These are phyloP conservation scores for Amblyraja radiata DNA, from an alignment of 2,797 vertebrate genomes.

Conservation along the genomic window DNA sequence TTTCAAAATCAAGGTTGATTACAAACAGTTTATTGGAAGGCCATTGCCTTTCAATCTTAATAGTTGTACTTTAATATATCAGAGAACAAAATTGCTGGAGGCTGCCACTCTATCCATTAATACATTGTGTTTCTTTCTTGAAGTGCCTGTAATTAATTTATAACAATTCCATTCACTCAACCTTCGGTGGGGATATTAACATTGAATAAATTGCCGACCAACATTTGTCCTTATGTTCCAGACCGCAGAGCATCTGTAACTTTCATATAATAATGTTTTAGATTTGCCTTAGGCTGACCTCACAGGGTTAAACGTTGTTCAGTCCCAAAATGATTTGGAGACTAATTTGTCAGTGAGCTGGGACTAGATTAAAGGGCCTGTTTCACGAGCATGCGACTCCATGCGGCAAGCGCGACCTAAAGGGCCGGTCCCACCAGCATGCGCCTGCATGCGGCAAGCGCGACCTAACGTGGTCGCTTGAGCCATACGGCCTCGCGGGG, in stretches of 20 bases:
- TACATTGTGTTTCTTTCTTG: not conserved
- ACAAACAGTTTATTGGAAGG: not conserved
- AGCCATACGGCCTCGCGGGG: too few species aligned
- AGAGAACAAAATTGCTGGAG: not conserved
- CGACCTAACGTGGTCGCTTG: too few species aligned
- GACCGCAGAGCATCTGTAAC: not conserved
- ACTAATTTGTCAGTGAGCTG: too few species aligned
- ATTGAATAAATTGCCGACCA: not conserved
- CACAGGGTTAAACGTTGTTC: too few species aligned
- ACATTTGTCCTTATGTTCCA: not conserved
- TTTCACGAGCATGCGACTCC: too few species aligned
- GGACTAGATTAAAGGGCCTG: too few species aligned
- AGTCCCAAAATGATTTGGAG: too few species aligned
- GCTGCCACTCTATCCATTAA: not conserved
- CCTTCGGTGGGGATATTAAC: not conserved
- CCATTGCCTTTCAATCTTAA: not conserved
- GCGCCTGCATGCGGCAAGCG: too few species aligned
- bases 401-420: too few species aligned
- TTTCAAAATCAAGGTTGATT: not conserved
- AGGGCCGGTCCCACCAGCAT: too few species aligned
- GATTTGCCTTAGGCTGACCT: not conserved
- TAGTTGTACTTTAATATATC: not conserved
- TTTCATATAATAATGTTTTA: not conserved
- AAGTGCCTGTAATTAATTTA: constrained; percentile 3
- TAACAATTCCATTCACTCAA: constrained; percentile 21